A percentile compares a stretch with the other conserved stretches of the same genome.
Conservation (phyloP, 2,888 invertebrate species). For the Sesia apiformis region DNA sequence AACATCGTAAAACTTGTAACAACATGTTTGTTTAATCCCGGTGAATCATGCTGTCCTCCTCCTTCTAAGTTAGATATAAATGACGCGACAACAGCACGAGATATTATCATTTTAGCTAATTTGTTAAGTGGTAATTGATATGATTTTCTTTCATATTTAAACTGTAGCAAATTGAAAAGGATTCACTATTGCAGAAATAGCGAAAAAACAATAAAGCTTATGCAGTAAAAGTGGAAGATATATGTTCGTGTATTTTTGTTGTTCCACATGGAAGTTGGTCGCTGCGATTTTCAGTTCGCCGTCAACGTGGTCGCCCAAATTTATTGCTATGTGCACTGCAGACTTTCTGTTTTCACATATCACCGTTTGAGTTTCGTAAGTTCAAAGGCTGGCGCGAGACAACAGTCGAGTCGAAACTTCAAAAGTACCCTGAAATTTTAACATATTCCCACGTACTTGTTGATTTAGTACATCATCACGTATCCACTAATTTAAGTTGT, state of each 20-base stretch:
- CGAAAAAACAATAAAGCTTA: conserved; percentile 19
- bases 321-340: conserved; percentile 61
- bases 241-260: conserved; percentile 65
- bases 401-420: conserved; percentile 1
- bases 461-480: conserved; percentile 5
- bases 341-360: conserved; percentile 59
- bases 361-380: conserved; percentile 39
- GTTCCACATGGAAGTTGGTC: conserved; percentile 49
- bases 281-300: conserved; percentile 54
- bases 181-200: background rate
- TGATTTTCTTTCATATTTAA: too few relatives aligned
- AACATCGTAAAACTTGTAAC: too few relatives aligned
- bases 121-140: too few relatives aligned
- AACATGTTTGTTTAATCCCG: too few relatives aligned
- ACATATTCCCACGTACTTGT: conserved; percentile 2
- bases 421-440: background rate
- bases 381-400: conserved; percentile 13
- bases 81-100: too few relatives aligned
- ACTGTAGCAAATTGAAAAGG: too few relatives aligned
- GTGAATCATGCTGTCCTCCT: too few relatives aligned
- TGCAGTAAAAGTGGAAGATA: conserved; percentile 21
- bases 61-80: too few relatives aligned
- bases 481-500: conserved; percentile 29
- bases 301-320: conserved; percentile 56
- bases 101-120: too few relatives aligned